phyloP scores from a whole-genome alignment of 2,113 vertebrate genomes.

The Petaurus breviceps region DNA sequence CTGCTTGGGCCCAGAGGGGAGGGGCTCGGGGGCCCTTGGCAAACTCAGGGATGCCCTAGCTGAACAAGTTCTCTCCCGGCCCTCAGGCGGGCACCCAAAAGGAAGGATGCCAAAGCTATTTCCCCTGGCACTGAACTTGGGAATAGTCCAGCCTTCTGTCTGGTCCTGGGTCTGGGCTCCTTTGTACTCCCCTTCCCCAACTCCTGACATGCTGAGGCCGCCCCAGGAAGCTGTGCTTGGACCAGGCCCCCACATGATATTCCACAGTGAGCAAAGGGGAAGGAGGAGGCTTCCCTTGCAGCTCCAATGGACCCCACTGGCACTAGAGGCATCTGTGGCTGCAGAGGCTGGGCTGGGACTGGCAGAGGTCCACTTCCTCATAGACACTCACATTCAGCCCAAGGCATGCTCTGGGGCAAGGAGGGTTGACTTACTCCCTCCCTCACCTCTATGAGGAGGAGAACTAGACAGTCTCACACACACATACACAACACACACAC shows the following conservation, averaged over 20 bases:
- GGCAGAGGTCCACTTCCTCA: neutral
- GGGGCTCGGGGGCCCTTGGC: neutral
- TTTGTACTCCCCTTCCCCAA: neutral
- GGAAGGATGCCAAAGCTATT: slow-evolving; percentile 58
- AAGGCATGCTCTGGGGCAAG: neutral
- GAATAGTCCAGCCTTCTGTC: slow-evolving; percentile 56
- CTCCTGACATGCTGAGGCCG: neutral
- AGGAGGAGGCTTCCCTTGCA: neutral
- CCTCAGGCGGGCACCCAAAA: slow-evolving; percentile 55
- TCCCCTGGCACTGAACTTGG: slow-evolving; percentile 68
- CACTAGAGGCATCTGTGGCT: neutral
- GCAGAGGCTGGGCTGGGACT: neutral
- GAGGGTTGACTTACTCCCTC: neutral
- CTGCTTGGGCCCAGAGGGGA: neutral
- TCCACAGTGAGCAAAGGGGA: neutral
- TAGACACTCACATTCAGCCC: neutral
- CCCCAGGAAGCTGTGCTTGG: neutral
- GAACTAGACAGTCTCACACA: neutral
- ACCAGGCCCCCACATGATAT: neutral
- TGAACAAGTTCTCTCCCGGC: neutral
- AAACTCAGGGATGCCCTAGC: neutral
- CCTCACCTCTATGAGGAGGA: neutral
- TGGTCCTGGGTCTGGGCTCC: slow-evolving; percentile 52
- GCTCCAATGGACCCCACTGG: fast-evolving
- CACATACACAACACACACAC: no score